Base-by-base conservation (phyloP, 1,140 invertebrate genomes). In the Cyphomyrmex costatus region DNA sequence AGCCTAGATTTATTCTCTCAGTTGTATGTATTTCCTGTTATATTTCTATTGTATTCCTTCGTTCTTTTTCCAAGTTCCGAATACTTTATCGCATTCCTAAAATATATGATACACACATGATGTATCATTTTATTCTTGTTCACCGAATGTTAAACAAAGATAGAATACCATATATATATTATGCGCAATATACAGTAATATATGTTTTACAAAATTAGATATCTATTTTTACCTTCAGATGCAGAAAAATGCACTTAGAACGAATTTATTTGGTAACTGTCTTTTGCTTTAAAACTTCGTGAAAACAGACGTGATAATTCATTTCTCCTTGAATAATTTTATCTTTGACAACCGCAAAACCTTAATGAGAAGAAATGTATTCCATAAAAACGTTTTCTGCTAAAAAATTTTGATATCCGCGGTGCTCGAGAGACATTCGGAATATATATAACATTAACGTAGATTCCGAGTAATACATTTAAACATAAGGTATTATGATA, bases 381-480 rank as follows among this genome's bases (percentile, higher is more conserved):
- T 61, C 19, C 12, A 46, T 63, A 16, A 21, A 78, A 78, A 66
- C 51, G 4, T 78, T 2, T 8, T 63, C 16, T 19, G 27, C 27
- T 63, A n/a, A 63, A 27, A 63, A 8, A 63, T 27, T 6, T 63
- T 63, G 6, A 14, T 61, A 21, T 12, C 19, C 19, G 8, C 19
- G 16, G 6, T 36, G 51, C 12, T 74, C 27, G n/a, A 36, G 6
- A 74, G 3, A 21, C 24, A 56, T 21, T 36, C 7, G 30, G 12
- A 73, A 21, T n/a, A n/a, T n/a, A n/a, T n/a, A n/a, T 66, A 42
- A 42, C 8, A 42, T 21, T 16, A 74, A 71, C n/a, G 1, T 21
- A 16, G 14, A 21, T 74, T 56, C 30, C 27, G 10, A 33, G 7
- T 74, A 74, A 74, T 30, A 74, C 12, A 74, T 21, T 74, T n/a